Evolutionary conservation across 2,797 vertebrate species (phyloP).

Genomic region (Danio jaintianensis): DNA sequence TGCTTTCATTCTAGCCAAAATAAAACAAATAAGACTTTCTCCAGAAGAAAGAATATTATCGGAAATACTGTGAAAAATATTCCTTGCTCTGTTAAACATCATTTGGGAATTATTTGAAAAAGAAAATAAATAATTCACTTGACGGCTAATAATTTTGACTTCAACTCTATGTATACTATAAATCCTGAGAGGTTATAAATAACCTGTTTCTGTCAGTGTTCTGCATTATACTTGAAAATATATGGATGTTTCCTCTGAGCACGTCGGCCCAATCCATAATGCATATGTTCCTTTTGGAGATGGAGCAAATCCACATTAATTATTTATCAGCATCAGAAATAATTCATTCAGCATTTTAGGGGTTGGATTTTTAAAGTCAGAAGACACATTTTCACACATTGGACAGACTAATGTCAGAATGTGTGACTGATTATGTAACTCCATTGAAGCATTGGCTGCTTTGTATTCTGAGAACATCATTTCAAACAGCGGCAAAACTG

Average conservation of each 20-base stretch:
- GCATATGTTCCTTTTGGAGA: constrained; percentile 40
- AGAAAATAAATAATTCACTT: too few species aligned
- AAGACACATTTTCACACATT: constrained; percentile 37
- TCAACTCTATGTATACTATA: neutral
- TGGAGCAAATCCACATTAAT: constrained; percentile 41
- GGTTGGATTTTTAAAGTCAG: constrained; percentile 47
- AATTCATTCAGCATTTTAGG: constrained; percentile 45
- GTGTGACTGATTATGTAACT: constrained; percentile 40
- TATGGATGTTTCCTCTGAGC: constrained; percentile 35
- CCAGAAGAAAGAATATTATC: too few species aligned
- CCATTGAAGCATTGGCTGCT: neutral
- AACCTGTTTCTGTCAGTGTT: neutral
- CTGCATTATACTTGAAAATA: constrained; percentile 19
- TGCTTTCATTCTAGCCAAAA: too few species aligned
- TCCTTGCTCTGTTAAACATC: too few species aligned
- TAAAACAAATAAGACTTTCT: too few species aligned
- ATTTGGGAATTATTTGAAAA: too few species aligned
- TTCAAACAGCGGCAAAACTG: neutral
- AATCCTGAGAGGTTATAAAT: constrained; percentile 9
- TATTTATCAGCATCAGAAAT: constrained; percentile 49
- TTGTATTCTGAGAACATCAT: constrained; percentile 13
- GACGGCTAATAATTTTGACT: too few species aligned
- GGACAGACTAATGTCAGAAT: constrained; percentile 34
- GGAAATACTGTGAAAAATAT: too few species aligned
- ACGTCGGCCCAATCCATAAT: constrained; percentile 42